Evolutionary conservation across 1,140 invertebrate genomes (phyloP), one percentile per base, ranked within the genome.

Genomic region (Ceratosolen solmsi): DNA sequence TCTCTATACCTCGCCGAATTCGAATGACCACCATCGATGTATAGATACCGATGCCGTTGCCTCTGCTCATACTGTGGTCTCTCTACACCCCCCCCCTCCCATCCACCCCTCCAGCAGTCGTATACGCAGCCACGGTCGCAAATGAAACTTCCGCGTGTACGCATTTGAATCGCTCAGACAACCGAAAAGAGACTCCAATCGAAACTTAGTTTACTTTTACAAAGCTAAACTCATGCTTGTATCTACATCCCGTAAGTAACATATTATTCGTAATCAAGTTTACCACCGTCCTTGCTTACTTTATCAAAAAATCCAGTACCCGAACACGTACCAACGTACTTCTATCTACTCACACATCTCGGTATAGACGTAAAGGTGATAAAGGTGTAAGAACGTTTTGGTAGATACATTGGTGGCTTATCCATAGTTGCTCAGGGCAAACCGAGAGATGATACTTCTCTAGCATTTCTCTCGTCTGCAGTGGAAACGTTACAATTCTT

Each of bases 131-230:
- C 70, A n/a, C 58, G 56, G 49, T 41, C n/a, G 54, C 68, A 79
- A 82, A 82, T 72, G 71, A 85, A 85, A 82, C 70, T 84, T 83
- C 70, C 80, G 74, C 71, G 68, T 60, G 58, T 72, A 46, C 56
- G 60, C 49, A 73, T 30, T 41, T 71, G 79, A 84, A 84, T 83
- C 71, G 78, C 65, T 71, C 70, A 80, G 73, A 83, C 82, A 80
- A 79, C 70, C 17, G 63, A 70, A 58, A 82, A 70, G 54, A 51
- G 73, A 83, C 84, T 87, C 82, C 84, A 85, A 87, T 87, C 86
- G 84, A 83, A 86, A 88, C 83, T 85, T 85, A 79, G 84, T 84
- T 86, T 83, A 84, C 84, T 84, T 84, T 82, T 84, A 83, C 85
- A 84, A 87, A 83, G n/a, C 84, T 70, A 75, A 83, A 71, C 79